Evolutionary conservation across 2,113 vertebrate genomes (phyloP).

Genomic region (Oryzias celebensis): DNA sequence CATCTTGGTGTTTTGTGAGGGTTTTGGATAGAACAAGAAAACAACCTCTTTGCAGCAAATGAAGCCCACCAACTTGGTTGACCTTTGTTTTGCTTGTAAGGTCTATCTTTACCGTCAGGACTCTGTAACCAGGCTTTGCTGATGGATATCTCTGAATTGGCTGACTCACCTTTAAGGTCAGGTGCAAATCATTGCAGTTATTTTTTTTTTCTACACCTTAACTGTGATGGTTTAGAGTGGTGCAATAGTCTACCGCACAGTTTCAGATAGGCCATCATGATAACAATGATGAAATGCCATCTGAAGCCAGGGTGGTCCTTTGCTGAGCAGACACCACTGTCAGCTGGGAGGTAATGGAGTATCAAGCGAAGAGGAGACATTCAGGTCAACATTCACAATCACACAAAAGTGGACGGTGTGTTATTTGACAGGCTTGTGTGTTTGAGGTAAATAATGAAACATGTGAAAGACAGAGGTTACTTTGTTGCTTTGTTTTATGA

Average conservation of each 20-base stretch:
- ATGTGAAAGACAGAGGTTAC: not conserved
- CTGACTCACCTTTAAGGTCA: conserved; percentile 62
- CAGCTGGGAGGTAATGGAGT: conserved; percentile 31
- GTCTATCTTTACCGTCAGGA: conserved; percentile 40
- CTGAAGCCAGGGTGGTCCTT: conserved; percentile 34
- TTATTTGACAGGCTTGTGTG: conserved; percentile 14
- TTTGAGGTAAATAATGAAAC: not conserved
- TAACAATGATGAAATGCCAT: conserved; percentile 49
- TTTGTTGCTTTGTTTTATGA: no score
- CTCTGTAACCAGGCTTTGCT: conserved; percentile 54
- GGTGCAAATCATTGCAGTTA: conserved; percentile 58
- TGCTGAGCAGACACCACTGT: conserved; percentile 28
- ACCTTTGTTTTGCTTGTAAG: conserved; percentile 67
- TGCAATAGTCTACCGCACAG: conserved; percentile 15
- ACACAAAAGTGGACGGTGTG: not conserved
- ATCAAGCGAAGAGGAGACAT: conserved; percentile 33
- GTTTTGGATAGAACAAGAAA: conserved; percentile 6
- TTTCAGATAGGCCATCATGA: conserved; percentile 40
- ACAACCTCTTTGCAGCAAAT: conserved; percentile 20
- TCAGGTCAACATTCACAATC: conserved; percentile 6
- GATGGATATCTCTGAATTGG: conserved; percentile 67
- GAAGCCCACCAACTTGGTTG: conserved; percentile 42
- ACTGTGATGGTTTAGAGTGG: conserved; percentile 44
- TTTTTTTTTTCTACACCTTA: conserved; percentile 49
- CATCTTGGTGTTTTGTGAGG: conserved; percentile 8